phyloP scores from a whole-genome alignment of 2,797 vertebrate genomes.

The Clarias fuscus region DNA sequence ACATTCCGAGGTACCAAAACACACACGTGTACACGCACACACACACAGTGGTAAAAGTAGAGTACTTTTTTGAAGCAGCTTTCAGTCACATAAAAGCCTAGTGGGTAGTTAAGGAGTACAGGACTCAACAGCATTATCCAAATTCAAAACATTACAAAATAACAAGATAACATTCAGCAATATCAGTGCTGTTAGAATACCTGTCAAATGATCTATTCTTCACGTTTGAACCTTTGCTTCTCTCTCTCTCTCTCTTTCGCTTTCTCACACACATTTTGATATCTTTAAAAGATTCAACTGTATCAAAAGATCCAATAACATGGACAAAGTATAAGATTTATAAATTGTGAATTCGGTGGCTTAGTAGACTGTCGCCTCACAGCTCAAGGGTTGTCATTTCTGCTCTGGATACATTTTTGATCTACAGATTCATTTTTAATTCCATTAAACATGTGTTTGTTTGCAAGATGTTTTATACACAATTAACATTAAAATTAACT shows the following conservation, averaged over 20 bases:
- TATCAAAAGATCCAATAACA: background rate
- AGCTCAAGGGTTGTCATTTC: no score
- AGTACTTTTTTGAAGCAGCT: background rate
- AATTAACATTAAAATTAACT: background rate
- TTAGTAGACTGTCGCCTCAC: no score
- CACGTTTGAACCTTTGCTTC: background rate
- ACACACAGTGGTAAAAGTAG: background rate
- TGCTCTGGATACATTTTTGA: no score
- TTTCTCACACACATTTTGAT: background rate
- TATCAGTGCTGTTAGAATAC: background rate
- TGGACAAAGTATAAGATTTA: no score
- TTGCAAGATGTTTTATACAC: background rate
- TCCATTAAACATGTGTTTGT: background rate
- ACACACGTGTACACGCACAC: background rate
- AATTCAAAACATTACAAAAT: background rate
- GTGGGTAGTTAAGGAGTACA: background rate
- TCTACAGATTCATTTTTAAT: background rate
- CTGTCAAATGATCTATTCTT: no score
- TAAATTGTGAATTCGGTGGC: no score
- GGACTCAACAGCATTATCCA: background rate
- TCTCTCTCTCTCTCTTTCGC: background rate
- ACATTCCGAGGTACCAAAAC: constrained; percentile 77
- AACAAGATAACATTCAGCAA: background rate
- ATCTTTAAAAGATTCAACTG: background rate
- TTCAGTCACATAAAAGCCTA: background rate